Conservation (phyloP, 1,140 invertebrate genomes). For the Ceratina calcarata region DNA sequence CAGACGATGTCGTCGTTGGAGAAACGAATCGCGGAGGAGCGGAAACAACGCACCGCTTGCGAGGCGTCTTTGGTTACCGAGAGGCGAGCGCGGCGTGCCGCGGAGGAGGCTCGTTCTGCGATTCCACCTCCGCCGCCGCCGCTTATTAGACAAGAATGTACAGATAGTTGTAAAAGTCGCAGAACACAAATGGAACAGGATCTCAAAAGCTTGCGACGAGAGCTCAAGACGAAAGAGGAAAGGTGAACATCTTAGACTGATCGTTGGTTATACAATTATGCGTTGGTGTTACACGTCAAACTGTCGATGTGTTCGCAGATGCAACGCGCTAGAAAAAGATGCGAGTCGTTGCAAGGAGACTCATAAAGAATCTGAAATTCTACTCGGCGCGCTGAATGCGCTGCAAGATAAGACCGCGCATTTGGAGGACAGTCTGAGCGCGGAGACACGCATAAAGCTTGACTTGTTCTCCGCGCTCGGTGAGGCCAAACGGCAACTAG, state of each 20-base stretch:
- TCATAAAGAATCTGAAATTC: slow-evolving; percentile 89
- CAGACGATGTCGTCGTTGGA: slow-evolving; percentile 88
- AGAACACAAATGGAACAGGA: slow-evolving; percentile 90
- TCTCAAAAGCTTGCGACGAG: slow-evolving; percentile 86
- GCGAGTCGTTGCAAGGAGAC: slow-evolving; percentile 83
- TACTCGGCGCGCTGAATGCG: slow-evolving; percentile 89
- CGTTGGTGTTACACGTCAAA: not conserved
- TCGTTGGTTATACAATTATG: not conserved
- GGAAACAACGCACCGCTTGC: slow-evolving; percentile 85
- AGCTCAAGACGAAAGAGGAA: slow-evolving; percentile 89
- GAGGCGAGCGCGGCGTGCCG: slow-evolving; percentile 82
- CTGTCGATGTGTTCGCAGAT: slow-evolving; percentile 47
- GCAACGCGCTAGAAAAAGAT: slow-evolving; percentile 74
- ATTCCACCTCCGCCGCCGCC: slow-evolving; percentile 74
- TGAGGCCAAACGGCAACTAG: slow-evolving; percentile 95
- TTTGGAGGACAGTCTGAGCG: slow-evolving; percentile 95
- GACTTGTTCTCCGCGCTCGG: slow-evolving; percentile 97
- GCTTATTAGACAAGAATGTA: slow-evolving; percentile 84
- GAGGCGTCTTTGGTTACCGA: slow-evolving; percentile 90
- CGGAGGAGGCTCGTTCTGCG: slow-evolving; percentile 79
- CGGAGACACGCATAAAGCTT: slow-evolving; percentile 97
- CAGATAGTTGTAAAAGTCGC: slow-evolving; percentile 87
- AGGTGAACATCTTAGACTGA: slow-evolving; percentile 71
- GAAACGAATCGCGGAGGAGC: slow-evolving; percentile 91
- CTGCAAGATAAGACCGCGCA: slow-evolving; percentile 94